Base-by-base conservation (phyloP, 1,140 invertebrate genomes). In the Drosophila burlai region DNA sequence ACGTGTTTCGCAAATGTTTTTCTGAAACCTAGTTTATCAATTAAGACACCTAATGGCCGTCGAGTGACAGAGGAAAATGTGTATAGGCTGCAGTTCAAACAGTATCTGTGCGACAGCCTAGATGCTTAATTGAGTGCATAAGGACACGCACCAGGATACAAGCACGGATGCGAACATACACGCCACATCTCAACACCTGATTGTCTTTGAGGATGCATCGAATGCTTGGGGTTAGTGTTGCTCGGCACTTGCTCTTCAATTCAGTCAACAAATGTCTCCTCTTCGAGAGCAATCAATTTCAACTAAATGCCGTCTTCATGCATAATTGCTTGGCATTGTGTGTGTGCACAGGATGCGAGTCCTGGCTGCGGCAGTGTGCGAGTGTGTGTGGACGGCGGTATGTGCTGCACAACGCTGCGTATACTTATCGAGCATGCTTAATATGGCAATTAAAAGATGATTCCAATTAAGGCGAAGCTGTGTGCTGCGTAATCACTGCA, bases 381-480 rank as follows among this genome's bases (percentile, higher is more conserved):
- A 43, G 34, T 34, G 26, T 46, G 52, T 40, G 34, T 62, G 52
- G 52, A n/a, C 52, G 52, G 40, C 55, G 43, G n/a, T 60, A 61
- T 66, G 47, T 24, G 54, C 36, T 45, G 40, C 54, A 40, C 69
- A 59, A 61, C 71, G 29, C 68, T 61, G 71, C 71, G 71, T 74
- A 74, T 75, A 85, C 73, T 74, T 78, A 84, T 74, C 66, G 68
- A 74, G 60, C 67, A 57, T 81, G 81, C 81, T 79, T 87, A 87
- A 81, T 87, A 81, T 83, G 81, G 66, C 84, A 87, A 87, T 87
- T 87, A 81, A 89, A 87, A 89, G 81, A 80, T 84, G 69, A 81
- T 83, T 87, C 81, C 78, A 89, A 84, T 83, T 89, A 87, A 69
- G 65, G 68, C 73, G 76, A 69, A 86, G 76, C 66, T 76, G 75